Evolutionary conservation across 2,797 vertebrate genomes (phyloP), one percentile per base, ranked within the genome.

Genomic region (Syngnathus acus): DNA sequence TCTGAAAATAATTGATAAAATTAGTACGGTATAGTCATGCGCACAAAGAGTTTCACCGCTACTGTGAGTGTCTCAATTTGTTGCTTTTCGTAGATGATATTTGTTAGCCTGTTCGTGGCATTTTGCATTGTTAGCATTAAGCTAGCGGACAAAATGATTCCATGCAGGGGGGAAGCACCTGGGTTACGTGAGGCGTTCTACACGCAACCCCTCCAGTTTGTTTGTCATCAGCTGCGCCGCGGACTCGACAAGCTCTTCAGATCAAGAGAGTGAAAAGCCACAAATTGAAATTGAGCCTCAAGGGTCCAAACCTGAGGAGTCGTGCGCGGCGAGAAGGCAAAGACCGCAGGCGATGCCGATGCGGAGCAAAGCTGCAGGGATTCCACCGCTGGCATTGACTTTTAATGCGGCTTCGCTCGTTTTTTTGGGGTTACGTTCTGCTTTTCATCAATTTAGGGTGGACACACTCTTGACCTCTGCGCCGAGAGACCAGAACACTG

Each of bases 341-440:
- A 42, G 59, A 13, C 59, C 19, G 59, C 59, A 7, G 59, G 59
- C 59, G n/a, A 61, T 61, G 59, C 38, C 39, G 59, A 61, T n/a
- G 16, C 19, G 13, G 38, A 6, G 39, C 59, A 42, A 61, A 61
- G 59, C 59, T 42, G 39, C 59, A 42, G 59, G 59, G 39, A 61
- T 42, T 61, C 38, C 1, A 42, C 39, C 42, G 39, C 19, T 10
- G 39, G 19, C 39, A 61, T 42, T 42, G 59, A 61, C 59, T 61
- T 61, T 61, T 61, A 42, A 61, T 61, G 59, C n/a, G n/a, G 59
- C 59, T 61, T 10, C 59, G 17, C 39, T 39, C 59, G 23, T 23
- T 19, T n/a, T 61, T 61, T 40, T n/a, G 9, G 39, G 39, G 19
- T 39, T n/a, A 42, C n/a, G 9, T 42, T 8, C 19, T 61, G 11